These are phyloP conservation scores for Oreamnos americanus DNA, from an alignment of 2,113 vertebrate species.

Conservation along the genomic window DNA sequence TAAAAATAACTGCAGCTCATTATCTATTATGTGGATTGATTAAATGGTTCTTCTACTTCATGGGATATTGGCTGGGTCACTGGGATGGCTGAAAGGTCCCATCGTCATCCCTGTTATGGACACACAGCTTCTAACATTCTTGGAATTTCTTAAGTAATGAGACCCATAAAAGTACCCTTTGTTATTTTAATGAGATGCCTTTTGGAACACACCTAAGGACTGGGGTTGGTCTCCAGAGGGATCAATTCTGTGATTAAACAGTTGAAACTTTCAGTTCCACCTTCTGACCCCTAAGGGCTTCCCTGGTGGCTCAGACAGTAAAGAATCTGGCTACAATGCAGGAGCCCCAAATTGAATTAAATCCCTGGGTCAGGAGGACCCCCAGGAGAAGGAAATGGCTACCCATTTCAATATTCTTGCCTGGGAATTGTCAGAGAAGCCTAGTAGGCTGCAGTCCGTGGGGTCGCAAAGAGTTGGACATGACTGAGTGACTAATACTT, in stretches of 20 bases:
- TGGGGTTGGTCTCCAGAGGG: background rate
- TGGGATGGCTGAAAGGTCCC: background rate
- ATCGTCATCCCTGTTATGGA: background rate
- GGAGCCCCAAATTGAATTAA: background rate
- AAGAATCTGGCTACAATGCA: background rate
- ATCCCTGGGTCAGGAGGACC: background rate
- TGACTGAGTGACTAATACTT: background rate
- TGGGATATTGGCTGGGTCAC: background rate
- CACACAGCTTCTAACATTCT: background rate
- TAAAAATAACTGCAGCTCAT: background rate
- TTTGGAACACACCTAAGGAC: background rate
- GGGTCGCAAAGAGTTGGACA: background rate
- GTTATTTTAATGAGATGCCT: background rate
- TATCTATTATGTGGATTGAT: background rate
- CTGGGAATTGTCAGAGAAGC: background rate
- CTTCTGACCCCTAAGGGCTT: background rate
- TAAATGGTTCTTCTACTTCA: background rate
- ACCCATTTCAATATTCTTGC: background rate
- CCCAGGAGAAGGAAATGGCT: background rate
- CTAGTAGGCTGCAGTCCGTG: background rate
- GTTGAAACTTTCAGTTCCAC: background rate
- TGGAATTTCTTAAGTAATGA: background rate
- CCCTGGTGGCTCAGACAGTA: background rate
- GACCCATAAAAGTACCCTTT: background rate
- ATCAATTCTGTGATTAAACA: background rate